Evolutionary conservation across 2,888 invertebrate species (phyloP).

Genomic region (Drosophila villosipedis): DNA sequence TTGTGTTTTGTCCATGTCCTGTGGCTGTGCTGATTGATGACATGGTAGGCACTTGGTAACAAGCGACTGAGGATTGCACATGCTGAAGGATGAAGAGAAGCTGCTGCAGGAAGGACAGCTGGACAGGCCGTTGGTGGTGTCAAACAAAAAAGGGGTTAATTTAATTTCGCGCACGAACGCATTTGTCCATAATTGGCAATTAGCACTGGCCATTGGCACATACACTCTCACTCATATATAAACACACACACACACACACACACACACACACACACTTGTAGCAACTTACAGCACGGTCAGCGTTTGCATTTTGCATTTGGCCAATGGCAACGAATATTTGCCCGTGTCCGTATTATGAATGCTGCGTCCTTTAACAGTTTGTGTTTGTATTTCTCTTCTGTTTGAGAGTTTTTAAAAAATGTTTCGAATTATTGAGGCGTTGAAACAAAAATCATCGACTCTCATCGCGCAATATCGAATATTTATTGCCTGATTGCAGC

Average conservation of each 20-base stretch:
- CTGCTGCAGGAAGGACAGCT: neutral
- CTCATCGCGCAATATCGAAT: constrained; percentile 49
- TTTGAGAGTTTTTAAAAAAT: constrained; percentile 59
- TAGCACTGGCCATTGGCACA: constrained; percentile 79
- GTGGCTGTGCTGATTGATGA: constrained; percentile 70
- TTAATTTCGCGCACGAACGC: constrained; percentile 83
- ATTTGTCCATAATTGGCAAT: constrained; percentile 84
- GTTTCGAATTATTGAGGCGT: constrained; percentile 74
- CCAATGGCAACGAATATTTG: constrained; percentile 74
- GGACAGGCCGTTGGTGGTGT: constrained; percentile 18
- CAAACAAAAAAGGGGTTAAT: constrained; percentile 79
- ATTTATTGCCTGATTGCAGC: constrained; percentile 70
- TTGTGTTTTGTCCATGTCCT: constrained; percentile 61
- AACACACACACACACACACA: constrained; percentile 11
- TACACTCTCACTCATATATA: constrained; percentile 16
- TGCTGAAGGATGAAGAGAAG: constrained; percentile 25
- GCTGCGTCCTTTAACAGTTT: constrained; percentile 18
- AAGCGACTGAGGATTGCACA: constrained; percentile 58
- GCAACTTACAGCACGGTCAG: constrained; percentile 50
- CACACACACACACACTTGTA: constrained; percentile 1
- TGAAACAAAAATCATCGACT: constrained; percentile 75
- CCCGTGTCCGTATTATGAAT: constrained; percentile 43
- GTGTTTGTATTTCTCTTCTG: constrained; percentile 40
- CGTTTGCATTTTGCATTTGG: constrained; percentile 72
- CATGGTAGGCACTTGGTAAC: constrained; percentile 58